Evolutionary conservation across 2,113 vertebrate genomes (phyloP).

Genomic region (Saccopteryx bilineata): DNA sequence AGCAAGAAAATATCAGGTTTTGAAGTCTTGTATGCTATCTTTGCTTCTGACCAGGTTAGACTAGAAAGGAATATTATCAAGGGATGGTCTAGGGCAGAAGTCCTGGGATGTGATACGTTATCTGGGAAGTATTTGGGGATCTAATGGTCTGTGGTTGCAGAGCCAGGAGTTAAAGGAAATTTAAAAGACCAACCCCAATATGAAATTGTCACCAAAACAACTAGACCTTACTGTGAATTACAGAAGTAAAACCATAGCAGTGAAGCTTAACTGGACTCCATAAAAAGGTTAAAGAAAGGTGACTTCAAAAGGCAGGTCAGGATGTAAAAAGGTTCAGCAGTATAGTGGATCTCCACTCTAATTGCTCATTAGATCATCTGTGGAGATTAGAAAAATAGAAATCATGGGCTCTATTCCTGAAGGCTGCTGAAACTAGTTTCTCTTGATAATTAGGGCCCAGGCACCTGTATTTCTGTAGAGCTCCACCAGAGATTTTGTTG

Average conservation of each 20-base stretch:
- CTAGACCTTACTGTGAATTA: neutral
- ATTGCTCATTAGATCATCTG: neutral
- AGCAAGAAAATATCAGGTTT: neutral
- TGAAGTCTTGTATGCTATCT: neutral
- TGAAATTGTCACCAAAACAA: neutral
- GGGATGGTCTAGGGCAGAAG: neutral
- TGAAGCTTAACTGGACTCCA: neutral
- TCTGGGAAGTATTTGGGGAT: neutral
- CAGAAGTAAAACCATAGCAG: neutral
- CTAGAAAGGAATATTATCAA: neutral
- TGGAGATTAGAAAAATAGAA: neutral
- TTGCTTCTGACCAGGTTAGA: neutral
- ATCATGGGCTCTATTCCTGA: neutral
- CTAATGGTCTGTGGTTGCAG: neutral
- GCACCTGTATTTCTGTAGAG: constrained; percentile 19
- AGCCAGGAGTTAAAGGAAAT: neutral
- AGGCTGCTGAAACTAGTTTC: constrained; percentile 9
- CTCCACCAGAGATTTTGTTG: constrained; percentile 40
- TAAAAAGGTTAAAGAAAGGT: neutral
- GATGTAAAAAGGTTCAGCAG: neutral
- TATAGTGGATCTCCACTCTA: neutral
- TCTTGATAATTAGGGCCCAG: constrained; percentile 46
- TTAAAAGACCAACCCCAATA: constrained; percentile 4
- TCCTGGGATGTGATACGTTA: neutral
- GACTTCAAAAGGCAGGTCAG: neutral